Percentiles rank a stretch among this genome's conserved stretches.
phyloP scores from a whole-genome alignment of 2,797 vertebrate genomes.

The Enteromius treurensis region DNA sequence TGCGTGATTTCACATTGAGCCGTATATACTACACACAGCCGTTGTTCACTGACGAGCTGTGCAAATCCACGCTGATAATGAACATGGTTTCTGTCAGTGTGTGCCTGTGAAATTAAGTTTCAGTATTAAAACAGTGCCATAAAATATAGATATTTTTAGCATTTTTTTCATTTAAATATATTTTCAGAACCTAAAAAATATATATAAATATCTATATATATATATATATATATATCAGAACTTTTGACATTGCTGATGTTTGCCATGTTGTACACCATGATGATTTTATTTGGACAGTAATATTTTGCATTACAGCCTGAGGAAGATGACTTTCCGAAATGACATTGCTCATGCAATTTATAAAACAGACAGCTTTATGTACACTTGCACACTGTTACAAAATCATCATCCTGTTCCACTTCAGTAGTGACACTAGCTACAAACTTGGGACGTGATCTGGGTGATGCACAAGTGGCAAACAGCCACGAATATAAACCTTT shows the following conservation, averaged over 20 bases:
- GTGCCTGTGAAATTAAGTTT: neutral
- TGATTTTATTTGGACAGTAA: neutral
- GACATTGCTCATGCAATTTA: neutral
- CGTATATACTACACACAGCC: too few relatives aligned
- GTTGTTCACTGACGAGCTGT: too few relatives aligned
- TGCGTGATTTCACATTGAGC: too few relatives aligned
- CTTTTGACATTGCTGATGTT: neutral
- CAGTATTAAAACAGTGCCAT: neutral
- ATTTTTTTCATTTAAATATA: neutral
- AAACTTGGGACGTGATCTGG: constrained; percentile 11
- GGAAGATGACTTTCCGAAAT: neutral
- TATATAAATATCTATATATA: too few relatives aligned
- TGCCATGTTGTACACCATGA: neutral
- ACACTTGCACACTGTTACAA: neutral
- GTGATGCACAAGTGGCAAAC: neutral
- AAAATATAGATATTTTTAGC: too few relatives aligned
- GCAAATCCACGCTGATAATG: too few relatives aligned
- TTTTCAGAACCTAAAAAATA: neutral
- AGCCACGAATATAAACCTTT: constrained; percentile 12
- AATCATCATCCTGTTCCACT: constrained; percentile 7
- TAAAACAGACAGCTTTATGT: constrained; percentile 12
- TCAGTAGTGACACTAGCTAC: constrained; percentile 2
- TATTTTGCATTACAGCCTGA: neutral
- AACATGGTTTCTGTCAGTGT: neutral
- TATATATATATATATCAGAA: neutral